Evolutionary conservation across 64 coral and sea anemone species (phyloP).

Genomic region (Pocillopora verrucosa): DNA sequence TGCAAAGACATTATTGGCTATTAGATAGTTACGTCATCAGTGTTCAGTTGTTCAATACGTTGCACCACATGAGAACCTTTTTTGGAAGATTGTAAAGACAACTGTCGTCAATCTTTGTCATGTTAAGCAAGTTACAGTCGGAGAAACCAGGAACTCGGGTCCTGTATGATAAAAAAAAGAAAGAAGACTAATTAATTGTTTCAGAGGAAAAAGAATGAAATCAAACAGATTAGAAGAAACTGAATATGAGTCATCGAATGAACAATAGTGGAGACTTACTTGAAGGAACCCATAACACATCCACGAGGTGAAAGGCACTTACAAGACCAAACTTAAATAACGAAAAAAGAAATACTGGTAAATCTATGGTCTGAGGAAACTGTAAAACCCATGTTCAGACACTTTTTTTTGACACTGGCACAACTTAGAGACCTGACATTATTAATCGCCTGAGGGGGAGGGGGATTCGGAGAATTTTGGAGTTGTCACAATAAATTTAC

Average conservation of each 20-base stretch:
- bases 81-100: conserved; percentile 52
- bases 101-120: conserved; percentile 50
- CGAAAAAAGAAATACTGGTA: neutral
- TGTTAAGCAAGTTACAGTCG: conserved; percentile 61
- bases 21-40: neutral
- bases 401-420: too few species aligned
- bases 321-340: conserved; percentile 32
- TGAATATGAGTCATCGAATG: neutral
- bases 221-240: neutral
- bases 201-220: neutral
- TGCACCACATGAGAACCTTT: neutral
- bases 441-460: too few species aligned
- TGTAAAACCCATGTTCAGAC: too few species aligned
- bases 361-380: too few species aligned
- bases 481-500: too few species aligned
- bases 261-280: conserved; percentile 2
- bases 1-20: neutral
- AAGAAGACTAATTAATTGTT: neutral
- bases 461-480: too few species aligned
- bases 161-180: neutral
- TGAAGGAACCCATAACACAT: conserved; percentile 47
- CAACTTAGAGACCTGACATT: too few species aligned
- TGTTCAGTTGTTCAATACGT: neutral
- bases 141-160: conserved; percentile 63
- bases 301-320: conserved; percentile 65